Base-by-base conservation (phyloP, 2,888 invertebrate species). In the Apomyelois bistriatella region DNA sequence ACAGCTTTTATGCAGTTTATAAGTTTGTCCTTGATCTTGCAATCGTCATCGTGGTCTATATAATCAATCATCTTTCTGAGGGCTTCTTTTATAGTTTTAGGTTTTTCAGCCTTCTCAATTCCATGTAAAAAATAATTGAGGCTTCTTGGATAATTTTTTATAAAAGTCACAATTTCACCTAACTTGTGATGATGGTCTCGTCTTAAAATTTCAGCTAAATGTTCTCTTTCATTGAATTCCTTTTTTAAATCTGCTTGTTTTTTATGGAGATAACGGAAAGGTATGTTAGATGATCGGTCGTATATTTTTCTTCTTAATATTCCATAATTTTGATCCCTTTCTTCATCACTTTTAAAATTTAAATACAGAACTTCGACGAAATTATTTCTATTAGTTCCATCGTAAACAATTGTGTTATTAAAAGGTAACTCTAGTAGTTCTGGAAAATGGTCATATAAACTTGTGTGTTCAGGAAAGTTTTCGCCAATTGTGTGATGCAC, bases 61-160 rank as follows among this genome's bases (percentile, higher is more conserved):
- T 59, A 64, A 0, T 58, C 53, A 0, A 80, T 62, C 73, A 83
- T 76, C 49, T 48, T 12, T 49, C 78, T 72, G 2, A 77, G 36
- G 0, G 55, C 53, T 43, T 79, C 77, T 35, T 61, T 69, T 0
- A 78, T 58, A 4, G 28, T 40, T 40, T 40, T 40, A 1, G 40
- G 40, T 1, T 40, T 16, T 10, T 16, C 10, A 16, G 9, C 1
- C 9, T 17, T 5, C 1, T 1, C 1, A 15, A 15, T 8, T 8
- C 40, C 8, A 9, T 16, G 1, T 9, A 40, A 16, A 32, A 40
- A 40, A 12, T 16, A 16, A 9, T 40, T 9, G 1, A 16, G 6
- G 40, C 16, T 17, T 6, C 16, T 40, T 3, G 40, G 40, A 16
- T 40, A 40, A 9, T 7, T 8, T 2, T 16, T 10, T 5, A 40